These are phyloP conservation scores for Plebejus anna DNA, from an alignment of 2,888 invertebrate species.

Conservation along the genomic window DNA sequence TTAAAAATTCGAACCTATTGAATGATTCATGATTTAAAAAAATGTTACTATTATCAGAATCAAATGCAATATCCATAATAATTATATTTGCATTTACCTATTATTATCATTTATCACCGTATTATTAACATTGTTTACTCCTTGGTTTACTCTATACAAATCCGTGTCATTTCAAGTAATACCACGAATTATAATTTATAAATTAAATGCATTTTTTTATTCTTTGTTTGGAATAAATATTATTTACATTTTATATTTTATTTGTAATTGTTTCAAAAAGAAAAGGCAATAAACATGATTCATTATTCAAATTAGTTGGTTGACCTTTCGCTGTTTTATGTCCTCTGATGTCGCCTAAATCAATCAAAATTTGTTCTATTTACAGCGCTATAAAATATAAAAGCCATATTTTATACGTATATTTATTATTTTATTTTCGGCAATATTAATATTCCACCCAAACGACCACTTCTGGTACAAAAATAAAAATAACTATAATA, in stretches of 20 bases:
- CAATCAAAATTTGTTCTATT: background rate
- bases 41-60: no score
- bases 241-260: background rate
- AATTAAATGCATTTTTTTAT: background rate
- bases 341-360: background rate
- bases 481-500: background rate
- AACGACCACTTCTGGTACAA: background rate
- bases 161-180: no score
- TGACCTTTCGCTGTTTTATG: slow-evolving; percentile 13
- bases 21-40: no score
- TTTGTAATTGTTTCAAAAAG: background rate
- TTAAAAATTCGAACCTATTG: no score
- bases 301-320: slow-evolving; percentile 8
- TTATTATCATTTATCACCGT: no score
- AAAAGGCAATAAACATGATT: slow-evolving; percentile 1
- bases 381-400: background rate
- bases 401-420: background rate
- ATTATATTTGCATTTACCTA: no score
- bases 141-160: no score
- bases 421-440: background rate
- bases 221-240: background rate
- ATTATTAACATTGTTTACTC: no score
- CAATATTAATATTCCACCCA: background rate
- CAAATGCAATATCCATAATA: no score
- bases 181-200: no score